Conservation (phyloP, 2,797 vertebrate species). For the Amblyopsis hoosieri region DNA sequence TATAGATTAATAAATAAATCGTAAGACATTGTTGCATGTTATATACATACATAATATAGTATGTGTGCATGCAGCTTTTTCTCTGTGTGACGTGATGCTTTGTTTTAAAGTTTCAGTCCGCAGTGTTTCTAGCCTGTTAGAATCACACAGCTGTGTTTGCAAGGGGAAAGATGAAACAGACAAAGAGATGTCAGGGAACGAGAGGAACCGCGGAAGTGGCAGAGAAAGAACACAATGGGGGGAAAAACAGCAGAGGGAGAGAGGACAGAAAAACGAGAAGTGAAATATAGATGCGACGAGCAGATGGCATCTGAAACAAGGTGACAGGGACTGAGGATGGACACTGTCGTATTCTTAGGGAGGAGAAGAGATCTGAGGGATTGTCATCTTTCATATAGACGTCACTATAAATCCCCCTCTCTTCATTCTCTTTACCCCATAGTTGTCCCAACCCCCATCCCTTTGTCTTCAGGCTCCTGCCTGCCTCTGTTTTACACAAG, state of each 20-base stretch:
- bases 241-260: constrained; percentile 17
- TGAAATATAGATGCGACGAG: constrained; percentile 60
- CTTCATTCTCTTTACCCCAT: constrained; percentile 27
- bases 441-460: not conserved
- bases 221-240: constrained; percentile 13
- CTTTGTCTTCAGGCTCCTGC: not conserved
- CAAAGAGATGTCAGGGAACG: not conserved
- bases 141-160: not conserved
- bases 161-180: not conserved
- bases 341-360: constrained; percentile 47
- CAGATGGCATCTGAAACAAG: constrained; percentile 60
- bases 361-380: constrained; percentile 33
- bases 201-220: constrained; percentile 11
- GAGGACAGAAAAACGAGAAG: constrained; percentile 43
- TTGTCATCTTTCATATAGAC: constrained; percentile 18
- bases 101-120: no score
- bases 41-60: not conserved
- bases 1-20: constrained; percentile 46
- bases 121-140: not conserved
- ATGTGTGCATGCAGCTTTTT: constrained; percentile 1
- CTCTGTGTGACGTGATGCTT: no score
- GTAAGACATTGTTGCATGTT: not conserved
- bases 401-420: constrained; percentile 16
- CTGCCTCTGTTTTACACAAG: constrained; percentile 33
- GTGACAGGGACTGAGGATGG: constrained; percentile 48